These are phyloP conservation scores for Tetramorium bicarinatum DNA, from an alignment of 2,888 invertebrate species.

Conservation along the genomic window DNA sequence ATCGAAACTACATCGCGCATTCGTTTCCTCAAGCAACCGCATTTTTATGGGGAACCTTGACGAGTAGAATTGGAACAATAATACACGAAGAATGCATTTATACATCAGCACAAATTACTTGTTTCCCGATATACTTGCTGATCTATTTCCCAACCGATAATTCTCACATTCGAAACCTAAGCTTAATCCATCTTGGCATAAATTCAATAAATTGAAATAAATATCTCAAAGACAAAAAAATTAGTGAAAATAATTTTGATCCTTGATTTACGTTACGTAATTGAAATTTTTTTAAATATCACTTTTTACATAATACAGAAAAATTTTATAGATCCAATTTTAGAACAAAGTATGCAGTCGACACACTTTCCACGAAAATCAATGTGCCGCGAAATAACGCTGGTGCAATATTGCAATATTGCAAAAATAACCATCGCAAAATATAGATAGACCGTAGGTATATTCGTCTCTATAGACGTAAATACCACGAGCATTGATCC, in stretches of 20 bases:
- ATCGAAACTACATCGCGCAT: conserved; percentile 38
- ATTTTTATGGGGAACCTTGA: conserved; percentile 19
- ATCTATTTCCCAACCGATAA: background rate
- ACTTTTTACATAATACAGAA: background rate
- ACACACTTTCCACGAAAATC: conserved; percentile 35
- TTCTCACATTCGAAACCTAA: background rate
- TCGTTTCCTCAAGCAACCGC: conserved; percentile 17
- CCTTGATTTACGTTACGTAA: background rate
- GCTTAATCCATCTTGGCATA: background rate
- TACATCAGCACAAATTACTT: conserved; percentile 9
- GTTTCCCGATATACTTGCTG: background rate
- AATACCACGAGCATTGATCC: conserved; percentile 51
- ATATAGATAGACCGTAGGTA: conserved; percentile 20
- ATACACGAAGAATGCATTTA: conserved; percentile 36
- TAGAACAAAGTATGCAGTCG: conserved; percentile 8
- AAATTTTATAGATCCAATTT: background rate
- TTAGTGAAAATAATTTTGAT: background rate
- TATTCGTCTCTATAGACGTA: conserved; percentile 35
- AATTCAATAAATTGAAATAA: conserved; percentile 9
- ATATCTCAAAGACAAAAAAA: background rate
- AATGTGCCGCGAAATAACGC: conserved; percentile 21
- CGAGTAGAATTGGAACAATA: conserved; percentile 22
- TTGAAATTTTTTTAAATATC: background rate
- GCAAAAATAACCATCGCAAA: conserved; percentile 36
- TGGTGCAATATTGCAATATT: conserved; percentile 8